Conservation (phyloP, 2,888 invertebrate species). For the Eudemis profundana region DNA sequence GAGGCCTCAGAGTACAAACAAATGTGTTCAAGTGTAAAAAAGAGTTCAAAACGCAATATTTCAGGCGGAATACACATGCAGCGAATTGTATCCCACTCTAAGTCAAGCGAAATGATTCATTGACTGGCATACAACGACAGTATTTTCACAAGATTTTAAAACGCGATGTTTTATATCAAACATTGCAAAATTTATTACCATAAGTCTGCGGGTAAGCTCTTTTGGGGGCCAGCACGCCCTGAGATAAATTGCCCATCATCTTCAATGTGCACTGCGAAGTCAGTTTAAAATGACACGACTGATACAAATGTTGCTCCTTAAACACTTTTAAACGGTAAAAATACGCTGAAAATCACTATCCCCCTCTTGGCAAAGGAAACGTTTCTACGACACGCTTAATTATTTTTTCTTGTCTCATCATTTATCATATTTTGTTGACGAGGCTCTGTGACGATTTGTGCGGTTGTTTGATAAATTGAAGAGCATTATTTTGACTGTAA, state of each 20-base stretch:
- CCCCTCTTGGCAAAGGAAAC: conserved; percentile 35
- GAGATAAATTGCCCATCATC: conserved; percentile 57
- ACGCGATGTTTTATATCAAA: conserved; percentile 15
- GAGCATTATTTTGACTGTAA: conserved; percentile 38
- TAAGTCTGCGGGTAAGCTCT: conserved; percentile 32
- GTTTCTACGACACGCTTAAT: conserved; percentile 38
- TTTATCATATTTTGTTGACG: conserved; percentile 44
- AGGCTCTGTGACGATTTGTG: conserved; percentile 38
- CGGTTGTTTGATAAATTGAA: conserved; percentile 40
- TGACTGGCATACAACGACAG: conserved; percentile 3
- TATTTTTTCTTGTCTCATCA: conserved; percentile 41
- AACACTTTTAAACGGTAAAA: conserved; percentile 38
- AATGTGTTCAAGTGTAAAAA: background rate
- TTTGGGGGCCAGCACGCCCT: conserved; percentile 42
- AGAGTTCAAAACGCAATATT: background rate
- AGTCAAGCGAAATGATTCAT: conserved; percentile 13
- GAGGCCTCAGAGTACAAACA: background rate
- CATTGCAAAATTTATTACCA: conserved; percentile 23
- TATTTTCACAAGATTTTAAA: conserved; percentile 5
- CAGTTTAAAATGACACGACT: conserved; percentile 35
- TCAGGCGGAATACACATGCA: background rate
- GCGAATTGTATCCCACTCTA: conserved; percentile 8
- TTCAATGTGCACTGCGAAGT: conserved; percentile 48
- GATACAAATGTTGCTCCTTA: conserved; percentile 42
- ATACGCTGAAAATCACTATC: conserved; percentile 25